Evolutionary conservation across 1,140 invertebrate genomes (phyloP).

Genomic region (Eupristina koningsbergeri): DNA sequence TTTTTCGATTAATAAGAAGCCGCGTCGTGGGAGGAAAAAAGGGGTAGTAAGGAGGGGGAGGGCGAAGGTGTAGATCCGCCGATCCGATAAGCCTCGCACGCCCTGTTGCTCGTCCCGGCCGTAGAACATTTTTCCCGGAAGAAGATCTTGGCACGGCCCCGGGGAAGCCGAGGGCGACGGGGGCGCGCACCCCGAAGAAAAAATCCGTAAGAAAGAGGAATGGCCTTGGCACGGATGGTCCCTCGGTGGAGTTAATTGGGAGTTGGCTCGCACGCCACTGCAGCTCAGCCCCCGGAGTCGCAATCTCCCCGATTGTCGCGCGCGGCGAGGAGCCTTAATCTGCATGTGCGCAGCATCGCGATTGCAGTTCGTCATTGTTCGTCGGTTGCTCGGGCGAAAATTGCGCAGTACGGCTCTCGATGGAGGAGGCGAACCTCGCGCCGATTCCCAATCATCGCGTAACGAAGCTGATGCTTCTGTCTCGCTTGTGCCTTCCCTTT

Average conservation of each 20-base stretch:
- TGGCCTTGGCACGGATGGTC: too few relatives aligned
- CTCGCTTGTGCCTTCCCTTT: constrained; percentile 6
- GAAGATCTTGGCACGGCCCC: neutral
- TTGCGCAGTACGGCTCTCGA: neutral
- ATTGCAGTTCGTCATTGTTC: neutral
- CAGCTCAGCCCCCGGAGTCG: neutral
- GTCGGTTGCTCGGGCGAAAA: neutral
- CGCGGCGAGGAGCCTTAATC: neutral
- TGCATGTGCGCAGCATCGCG: neutral
- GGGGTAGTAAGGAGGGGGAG: neutral
- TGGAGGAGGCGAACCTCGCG: neutral
- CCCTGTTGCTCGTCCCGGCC: neutral
- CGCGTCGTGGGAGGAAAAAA: neutral
- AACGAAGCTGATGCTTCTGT: neutral
- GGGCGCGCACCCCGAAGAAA: neutral
- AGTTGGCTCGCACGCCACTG: neutral
- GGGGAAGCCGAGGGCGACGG: neutral
- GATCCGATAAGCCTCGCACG: neutral
- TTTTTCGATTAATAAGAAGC: neutral
- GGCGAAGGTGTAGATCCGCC: too few relatives aligned
- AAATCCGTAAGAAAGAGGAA: neutral
- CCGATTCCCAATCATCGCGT: neutral
- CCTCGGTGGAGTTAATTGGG: neutral
- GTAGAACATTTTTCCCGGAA: neutral
- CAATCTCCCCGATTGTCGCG: neutral